Percentiles rank a stretch among this genome's conserved stretches.
Conservation (phyloP, 2,888 invertebrate genomes). For the Drosophila colorata region DNA sequence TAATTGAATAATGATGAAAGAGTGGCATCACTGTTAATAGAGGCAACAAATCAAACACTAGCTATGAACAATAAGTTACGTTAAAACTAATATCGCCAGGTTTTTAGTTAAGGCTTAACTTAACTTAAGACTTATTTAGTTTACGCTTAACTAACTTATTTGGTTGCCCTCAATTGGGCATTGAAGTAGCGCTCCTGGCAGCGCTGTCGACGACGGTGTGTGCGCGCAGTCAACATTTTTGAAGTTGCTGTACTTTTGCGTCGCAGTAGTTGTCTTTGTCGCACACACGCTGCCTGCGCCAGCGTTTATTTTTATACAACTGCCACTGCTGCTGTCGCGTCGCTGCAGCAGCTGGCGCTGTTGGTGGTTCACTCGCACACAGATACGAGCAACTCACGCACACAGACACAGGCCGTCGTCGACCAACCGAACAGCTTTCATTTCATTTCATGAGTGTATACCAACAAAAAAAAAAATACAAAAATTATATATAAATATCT, state of each 20-base stretch:
- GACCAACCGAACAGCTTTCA: slow-evolving; percentile 76
- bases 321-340: slow-evolving; percentile 67
- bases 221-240: slow-evolving; percentile 74
- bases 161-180: slow-evolving; percentile 46
- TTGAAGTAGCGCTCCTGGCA: slow-evolving; percentile 25
- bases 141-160: not conserved
- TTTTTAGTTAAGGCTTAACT: too few relatives aligned
- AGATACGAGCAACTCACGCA: slow-evolving; percentile 35
- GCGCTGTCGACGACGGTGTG: slow-evolving; percentile 60
- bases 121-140: too few relatives aligned
- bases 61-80: too few relatives aligned
- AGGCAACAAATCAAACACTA: too few relatives aligned
- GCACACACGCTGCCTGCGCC: slow-evolving; percentile 73
- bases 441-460: slow-evolving; percentile 65
- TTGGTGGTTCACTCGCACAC: slow-evolving; percentile 42
- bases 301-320: slow-evolving; percentile 77
- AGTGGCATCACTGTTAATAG: too few relatives aligned
- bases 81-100: too few relatives aligned
- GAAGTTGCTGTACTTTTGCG: slow-evolving; percentile 81
- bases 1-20: too few relatives aligned
- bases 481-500: not conserved
- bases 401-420: slow-evolving; percentile 18
- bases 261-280: slow-evolving; percentile 80
- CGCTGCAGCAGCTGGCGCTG: slow-evolving; percentile 47
- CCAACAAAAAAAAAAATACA: slow-evolving; percentile 41